These are phyloP conservation scores for Centroberyx gerrardi DNA, from an alignment of 2,797 vertebrate genomes.

Conservation along the genomic window DNA sequence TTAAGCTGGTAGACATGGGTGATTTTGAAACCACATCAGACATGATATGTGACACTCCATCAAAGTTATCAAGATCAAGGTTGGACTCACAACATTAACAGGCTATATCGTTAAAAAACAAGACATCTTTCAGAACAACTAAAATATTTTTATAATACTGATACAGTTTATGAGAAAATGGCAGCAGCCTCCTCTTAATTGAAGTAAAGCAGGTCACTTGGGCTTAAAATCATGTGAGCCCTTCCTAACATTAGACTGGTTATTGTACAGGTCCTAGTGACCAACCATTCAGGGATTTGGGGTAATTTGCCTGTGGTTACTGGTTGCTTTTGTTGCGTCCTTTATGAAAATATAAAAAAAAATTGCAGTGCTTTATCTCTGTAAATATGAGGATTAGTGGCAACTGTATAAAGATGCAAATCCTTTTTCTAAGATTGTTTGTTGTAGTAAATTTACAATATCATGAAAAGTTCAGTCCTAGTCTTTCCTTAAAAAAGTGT, in stretches of 20 bases:
- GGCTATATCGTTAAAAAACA: background rate
- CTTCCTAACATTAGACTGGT: background rate
- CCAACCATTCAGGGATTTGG: constrained; percentile 20
- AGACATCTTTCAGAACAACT: background rate
- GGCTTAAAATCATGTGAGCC: background rate
- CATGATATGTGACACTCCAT: constrained; percentile 23
- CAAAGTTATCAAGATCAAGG: background rate
- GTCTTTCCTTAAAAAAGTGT: too few relatives aligned
- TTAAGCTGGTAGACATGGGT: background rate
- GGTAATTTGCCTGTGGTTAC: background rate
- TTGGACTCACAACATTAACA: constrained; percentile 12
- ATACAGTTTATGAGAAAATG: background rate
- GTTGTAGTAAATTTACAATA: too few relatives aligned
- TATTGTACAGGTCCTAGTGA: background rate
- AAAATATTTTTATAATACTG: background rate
- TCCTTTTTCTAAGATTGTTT: too few relatives aligned
- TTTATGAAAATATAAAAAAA: background rate
- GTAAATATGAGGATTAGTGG: constrained; percentile 1
- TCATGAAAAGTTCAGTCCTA: too few relatives aligned
- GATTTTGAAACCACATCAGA: background rate
- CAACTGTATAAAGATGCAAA: background rate
- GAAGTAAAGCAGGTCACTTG: background rate
- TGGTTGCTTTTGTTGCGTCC: too few relatives aligned
- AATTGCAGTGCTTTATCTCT: background rate
- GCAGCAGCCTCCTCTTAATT: constrained; percentile 4